These are phyloP conservation scores for Plecturocebus donacophilus DNA, from an alignment of 2,113 vertebrate genomes.

Conservation along the genomic window DNA sequence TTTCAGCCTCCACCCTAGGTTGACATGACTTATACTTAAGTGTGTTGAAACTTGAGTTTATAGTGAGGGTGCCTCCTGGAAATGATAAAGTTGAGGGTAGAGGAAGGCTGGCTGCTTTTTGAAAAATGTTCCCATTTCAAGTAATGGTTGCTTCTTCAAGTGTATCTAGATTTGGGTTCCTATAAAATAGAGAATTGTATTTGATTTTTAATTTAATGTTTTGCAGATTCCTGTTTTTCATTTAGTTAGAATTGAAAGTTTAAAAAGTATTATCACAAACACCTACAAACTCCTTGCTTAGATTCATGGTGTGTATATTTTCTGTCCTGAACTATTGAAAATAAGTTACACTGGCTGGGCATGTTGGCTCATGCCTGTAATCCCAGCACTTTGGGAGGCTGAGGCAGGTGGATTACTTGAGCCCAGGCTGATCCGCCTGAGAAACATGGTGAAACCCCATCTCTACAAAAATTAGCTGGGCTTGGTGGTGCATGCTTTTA, in stretches of 20 bases:
- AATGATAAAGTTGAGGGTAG: slow-evolving; percentile 52
- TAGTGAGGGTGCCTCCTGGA: slow-evolving; percentile 72
- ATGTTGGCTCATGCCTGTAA: too few relatives aligned
- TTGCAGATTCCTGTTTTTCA: not conserved
- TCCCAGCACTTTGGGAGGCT: too few relatives aligned
- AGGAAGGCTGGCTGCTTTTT: not conserved
- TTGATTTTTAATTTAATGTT: slow-evolving; percentile 28
- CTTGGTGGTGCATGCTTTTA: too few relatives aligned
- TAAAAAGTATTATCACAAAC: not conserved
- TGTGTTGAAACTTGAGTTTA: slow-evolving; percentile 75
- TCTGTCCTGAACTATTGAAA: slow-evolving; percentile 32
- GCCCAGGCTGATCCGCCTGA: too few relatives aligned
- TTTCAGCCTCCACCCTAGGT: slow-evolving; percentile 70
- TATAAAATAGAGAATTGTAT: slow-evolving; percentile 23
- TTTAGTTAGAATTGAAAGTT: slow-evolving; percentile 40
- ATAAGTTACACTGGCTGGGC: not conserved
- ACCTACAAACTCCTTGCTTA: not conserved
- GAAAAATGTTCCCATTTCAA: slow-evolving; percentile 14
- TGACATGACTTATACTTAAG: slow-evolving; percentile 70
- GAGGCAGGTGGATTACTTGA: too few relatives aligned
- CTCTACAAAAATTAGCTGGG: too few relatives aligned
- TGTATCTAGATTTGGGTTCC: not conserved
- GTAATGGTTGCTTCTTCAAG: not conserved
- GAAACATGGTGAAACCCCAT: too few relatives aligned
- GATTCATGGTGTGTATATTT: not conserved